Evolutionary conservation across 2,888 invertebrate genomes (phyloP), one percentile per base, ranked within the genome.

Genomic region (Loripinus fragilis): DNA sequence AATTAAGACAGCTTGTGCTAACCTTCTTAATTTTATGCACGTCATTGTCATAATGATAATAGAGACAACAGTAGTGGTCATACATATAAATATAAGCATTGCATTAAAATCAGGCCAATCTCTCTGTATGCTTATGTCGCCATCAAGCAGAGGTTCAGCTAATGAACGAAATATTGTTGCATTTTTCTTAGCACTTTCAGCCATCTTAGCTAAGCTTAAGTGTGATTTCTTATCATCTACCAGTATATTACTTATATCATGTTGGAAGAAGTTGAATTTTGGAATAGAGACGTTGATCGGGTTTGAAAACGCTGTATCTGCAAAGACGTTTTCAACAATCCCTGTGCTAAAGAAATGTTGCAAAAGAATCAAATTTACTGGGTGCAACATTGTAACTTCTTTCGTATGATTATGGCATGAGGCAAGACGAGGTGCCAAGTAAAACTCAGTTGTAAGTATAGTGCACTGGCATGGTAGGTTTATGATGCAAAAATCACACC

Each of bases 401-500:
- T 30, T n/a, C 28, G 38, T 23, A 48, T 5, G 12, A 20, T 30
- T 48, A 28, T 69, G 70, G 30, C 50, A 69, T 25, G 17, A 28
- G 8, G 42, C 25, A 12, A 69, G 35, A 35, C 55, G 23, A 2
- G 71, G 71, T 35, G 52, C 45, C n/a, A 71, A 55, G 25, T 55
- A 71, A 23, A 42, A 52, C 5, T 52, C 8, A 23, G n/a, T 52
- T 30, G 55, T 45, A 15, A 65, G 20, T 33, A 70, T 23, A 17
- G 74, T 66, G 25, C 74, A 74, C 35, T 69, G 60, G 23, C 74
- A 78, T n/a, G 74, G 74, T 3, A 78, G 30, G 28, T 74, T 25
- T 20, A 74, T 45, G 20, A 74, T 67, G 41, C 78, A 78, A 66
- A 74, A 78, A 23, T 52, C 35, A 52, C 78, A 78, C 20, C 71